Conservation (phyloP, 2,888 invertebrate species). For the Melinaea marsaeus region DNA sequence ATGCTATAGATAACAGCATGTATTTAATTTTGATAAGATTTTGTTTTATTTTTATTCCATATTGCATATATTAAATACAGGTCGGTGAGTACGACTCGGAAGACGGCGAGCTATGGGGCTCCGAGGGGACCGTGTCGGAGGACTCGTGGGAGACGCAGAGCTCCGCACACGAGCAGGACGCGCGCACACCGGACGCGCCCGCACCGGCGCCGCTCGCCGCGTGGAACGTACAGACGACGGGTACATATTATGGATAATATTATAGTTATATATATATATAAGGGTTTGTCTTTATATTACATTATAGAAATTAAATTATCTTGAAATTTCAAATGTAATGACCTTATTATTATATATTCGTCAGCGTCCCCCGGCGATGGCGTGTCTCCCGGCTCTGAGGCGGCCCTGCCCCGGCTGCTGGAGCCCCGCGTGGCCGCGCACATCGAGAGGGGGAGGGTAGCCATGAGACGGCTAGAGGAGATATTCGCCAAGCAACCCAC, state of each 20-base stretch:
- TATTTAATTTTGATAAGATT: neutral
- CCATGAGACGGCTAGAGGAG: slow-evolving; percentile 86
- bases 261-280: neutral
- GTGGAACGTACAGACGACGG: slow-evolving; percentile 12
- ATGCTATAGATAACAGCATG: too few relatives aligned
- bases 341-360: too few relatives aligned
- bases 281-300: too few relatives aligned
- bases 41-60: neutral
- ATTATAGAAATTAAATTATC: too few relatives aligned
- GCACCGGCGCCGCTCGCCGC: slow-evolving; percentile 29
- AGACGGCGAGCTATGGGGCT: slow-evolving; percentile 85
- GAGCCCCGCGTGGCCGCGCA: slow-evolving; percentile 85
- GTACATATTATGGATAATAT: neutral
- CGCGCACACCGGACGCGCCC: slow-evolving; percentile 44
- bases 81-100: slow-evolving; percentile 87
- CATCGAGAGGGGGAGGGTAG: slow-evolving; percentile 85
- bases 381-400: slow-evolving; percentile 22
- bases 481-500: slow-evolving; percentile 87
- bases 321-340: too few relatives aligned
- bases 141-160: slow-evolving; percentile 92
- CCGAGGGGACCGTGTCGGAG: slow-evolving; percentile 82
- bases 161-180: slow-evolving; percentile 64
- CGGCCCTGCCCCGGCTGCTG: slow-evolving; percentile 56
- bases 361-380: slow-evolving; percentile 18
- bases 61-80: slow-evolving; percentile 39